Conservation (phyloP, 1,140 invertebrate species). For the Drosophila persimilis region DNA sequence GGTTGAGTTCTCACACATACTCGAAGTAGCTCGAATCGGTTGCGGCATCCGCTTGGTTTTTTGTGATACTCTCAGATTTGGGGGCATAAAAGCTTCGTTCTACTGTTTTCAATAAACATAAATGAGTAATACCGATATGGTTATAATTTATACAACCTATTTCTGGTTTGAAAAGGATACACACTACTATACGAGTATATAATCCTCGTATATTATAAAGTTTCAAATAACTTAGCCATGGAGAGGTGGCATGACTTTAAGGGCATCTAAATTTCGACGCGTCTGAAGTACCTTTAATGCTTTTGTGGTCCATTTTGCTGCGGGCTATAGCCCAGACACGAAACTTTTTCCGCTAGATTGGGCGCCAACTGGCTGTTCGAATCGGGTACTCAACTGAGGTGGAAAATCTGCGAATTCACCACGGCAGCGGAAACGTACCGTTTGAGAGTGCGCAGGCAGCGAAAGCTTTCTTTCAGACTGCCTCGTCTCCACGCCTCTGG, state of each 20-base stretch:
- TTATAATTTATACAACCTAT: too few species aligned
- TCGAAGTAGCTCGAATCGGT: conserved; percentile 24
- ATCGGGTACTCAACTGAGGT: conserved; percentile 22
- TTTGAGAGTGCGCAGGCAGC: conserved; percentile 19
- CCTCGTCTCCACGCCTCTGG: too few species aligned
- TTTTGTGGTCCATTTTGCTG: conserved; percentile 26
- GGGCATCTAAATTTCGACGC: too few species aligned
- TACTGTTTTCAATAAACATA: too few species aligned
- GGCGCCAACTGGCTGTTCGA: conserved; percentile 45
- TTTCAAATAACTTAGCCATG: too few species aligned
- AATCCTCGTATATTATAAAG: too few species aligned
- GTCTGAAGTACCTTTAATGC: too few species aligned
- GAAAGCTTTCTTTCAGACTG: conserved; percentile 13
- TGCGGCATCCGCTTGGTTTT: conserved; percentile 31
- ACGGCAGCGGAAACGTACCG: background rate
- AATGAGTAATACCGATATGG: too few species aligned
- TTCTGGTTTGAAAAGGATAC: too few species aligned
- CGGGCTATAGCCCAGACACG: background rate
- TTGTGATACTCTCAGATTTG: background rate
- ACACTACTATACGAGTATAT: too few species aligned
- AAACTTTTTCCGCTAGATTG: conserved; percentile 57
- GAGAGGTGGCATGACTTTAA: too few species aligned
- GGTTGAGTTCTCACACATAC: conserved; percentile 40
- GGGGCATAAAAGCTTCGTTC: too few species aligned
- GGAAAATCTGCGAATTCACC: conserved; percentile 37